A percentile compares a stretch with the other conserved stretches of the same genome.
Conservation (phyloP, 2,113 vertebrate genomes). For the Myodes glareolus region DNA sequence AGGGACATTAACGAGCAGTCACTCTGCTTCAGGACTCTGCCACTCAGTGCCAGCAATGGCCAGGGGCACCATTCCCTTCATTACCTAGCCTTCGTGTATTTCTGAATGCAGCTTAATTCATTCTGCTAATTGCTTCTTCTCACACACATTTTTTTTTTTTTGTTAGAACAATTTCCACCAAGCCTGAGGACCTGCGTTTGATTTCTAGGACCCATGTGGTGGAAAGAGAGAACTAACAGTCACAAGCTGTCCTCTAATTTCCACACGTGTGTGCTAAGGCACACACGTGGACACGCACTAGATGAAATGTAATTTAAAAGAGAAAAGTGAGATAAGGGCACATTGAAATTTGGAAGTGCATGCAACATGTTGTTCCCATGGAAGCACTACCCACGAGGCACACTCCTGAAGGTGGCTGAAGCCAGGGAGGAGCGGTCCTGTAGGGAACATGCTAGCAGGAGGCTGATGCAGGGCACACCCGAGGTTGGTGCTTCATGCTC, state of each 20-base stretch:
- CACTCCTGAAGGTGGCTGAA: accelerated
- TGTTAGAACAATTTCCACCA: background rate
- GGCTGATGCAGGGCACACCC: background rate
- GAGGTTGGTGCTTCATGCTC: background rate
- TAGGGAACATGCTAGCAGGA: background rate
- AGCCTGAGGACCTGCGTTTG: background rate
- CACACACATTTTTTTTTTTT: background rate
- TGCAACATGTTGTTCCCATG: background rate
- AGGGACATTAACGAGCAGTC: background rate
- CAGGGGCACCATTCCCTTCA: background rate
- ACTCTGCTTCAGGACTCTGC: background rate
- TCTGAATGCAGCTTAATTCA: background rate
- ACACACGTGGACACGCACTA: background rate
- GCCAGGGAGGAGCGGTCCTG: background rate
- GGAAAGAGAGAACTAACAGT: background rate
- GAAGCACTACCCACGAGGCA: background rate
- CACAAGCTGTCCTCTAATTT: background rate
- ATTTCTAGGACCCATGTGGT: background rate
- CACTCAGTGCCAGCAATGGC: background rate
- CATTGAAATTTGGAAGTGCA: background rate
- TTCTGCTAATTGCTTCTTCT: background rate
- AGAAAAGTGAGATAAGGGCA: background rate
- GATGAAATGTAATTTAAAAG: background rate
- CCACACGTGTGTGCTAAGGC: background rate
- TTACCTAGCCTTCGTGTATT: background rate